Base-by-base conservation (phyloP, 2,888 invertebrate genomes). In the Ypsolopha scabrella region DNA sequence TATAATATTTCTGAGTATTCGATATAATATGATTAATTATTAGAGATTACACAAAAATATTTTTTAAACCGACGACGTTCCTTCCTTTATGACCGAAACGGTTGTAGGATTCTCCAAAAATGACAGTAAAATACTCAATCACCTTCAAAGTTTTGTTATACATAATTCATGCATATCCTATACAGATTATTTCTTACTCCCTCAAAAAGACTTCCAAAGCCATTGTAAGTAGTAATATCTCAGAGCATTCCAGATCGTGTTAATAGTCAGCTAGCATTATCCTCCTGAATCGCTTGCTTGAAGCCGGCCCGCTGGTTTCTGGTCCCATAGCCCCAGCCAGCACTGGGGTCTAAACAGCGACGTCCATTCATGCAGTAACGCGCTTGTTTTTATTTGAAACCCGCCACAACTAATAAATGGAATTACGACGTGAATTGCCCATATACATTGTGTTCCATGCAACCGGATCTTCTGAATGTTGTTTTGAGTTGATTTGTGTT, bases 351-450 rank as follows among this genome's bases (percentile, higher is more conserved):
- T 60, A 61, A 75, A 83, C 82, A 83, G 73, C 67, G 72, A 60
- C 63, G 24, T 57, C 76, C 77, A 81, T 82, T 83, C 73, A 83
- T 78, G 75, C 75, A 67, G 68, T 63, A 68, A 75, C 66, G 60
- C 34, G 41, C 24, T 65, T 77, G 75, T 76, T 81, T 82, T 80
- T 79, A 78, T 77, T 75, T 69, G 70, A 67, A 61, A 66, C 60
- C 66, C 56, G 59, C 63, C 66, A 66, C 66, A 67, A 66, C 67
- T 69, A 69, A 63, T 66, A 65, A 67, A 70, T 68, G 70, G 64
- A 68, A 69, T 66, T 55, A 51, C 51, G 44, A 49, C 48, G 52
- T 54, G 53, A 54, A 55, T 55, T 53, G 50, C 49, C 48, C 51
- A 39, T 47, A 24, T 24, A 46, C 41, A 55, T 52, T 53, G 52